phyloP scores from a whole-genome alignment of 2,888 invertebrate species.

The Cephus nigrinus region DNA sequence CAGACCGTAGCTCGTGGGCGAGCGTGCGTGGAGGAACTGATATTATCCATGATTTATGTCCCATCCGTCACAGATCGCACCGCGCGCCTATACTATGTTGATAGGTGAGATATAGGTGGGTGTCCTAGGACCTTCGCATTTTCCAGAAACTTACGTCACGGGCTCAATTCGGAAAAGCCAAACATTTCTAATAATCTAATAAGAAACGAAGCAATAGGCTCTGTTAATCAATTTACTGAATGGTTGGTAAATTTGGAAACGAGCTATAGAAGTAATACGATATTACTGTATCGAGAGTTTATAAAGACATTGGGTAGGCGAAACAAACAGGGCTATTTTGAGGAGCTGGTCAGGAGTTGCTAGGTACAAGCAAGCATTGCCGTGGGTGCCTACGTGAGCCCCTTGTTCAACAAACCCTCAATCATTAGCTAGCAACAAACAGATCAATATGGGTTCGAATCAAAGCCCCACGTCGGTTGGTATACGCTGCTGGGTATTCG shows the following conservation, averaged over 20 bases:
- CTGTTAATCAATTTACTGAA: not conserved
- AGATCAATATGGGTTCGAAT: not conserved
- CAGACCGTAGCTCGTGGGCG: not conserved
- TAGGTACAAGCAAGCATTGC: not conserved
- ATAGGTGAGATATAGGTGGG: not conserved
- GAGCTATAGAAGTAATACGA: not conserved
- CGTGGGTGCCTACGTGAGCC: not conserved
- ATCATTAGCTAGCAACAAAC: not conserved
- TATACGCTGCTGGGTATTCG: not conserved
- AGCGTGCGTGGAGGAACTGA: conserved; percentile 25
- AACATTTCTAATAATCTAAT: too few species aligned
- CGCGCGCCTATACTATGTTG: not conserved
- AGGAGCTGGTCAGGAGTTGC: not conserved
- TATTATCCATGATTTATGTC: conserved; percentile 44
- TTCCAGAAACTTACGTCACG: not conserved
- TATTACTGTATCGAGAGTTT: not conserved
- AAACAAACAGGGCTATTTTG: not conserved
- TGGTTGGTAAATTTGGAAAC: not conserved
- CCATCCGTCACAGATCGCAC: conserved; percentile 30
- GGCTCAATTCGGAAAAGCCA: too few species aligned
- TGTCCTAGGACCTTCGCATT: not conserved
- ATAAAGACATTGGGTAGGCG: not conserved
- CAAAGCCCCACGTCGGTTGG: not conserved
- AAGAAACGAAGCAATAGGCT: not conserved
- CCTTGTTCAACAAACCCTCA: not conserved